These are phyloP conservation scores for Polyommatus icarus DNA, from an alignment of 2,888 invertebrate species.

Conservation along the genomic window DNA sequence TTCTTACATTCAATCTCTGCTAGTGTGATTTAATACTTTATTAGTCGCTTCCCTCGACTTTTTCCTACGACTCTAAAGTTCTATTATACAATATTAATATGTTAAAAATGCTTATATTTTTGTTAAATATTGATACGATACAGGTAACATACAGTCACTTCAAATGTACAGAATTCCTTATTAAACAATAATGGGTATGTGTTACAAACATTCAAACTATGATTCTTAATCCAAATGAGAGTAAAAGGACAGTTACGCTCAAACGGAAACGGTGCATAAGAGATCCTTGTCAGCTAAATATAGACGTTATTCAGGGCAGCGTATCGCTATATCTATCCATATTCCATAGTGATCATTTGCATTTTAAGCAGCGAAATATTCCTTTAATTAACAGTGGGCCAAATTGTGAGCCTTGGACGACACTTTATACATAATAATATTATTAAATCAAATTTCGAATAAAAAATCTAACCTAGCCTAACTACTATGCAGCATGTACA, in stretches of 20 bases:
- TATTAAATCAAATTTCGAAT: not conserved
- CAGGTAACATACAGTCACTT: no score
- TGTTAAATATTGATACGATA: no score
- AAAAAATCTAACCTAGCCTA: not conserved
- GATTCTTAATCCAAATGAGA: not conserved
- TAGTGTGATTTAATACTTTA: not conserved
- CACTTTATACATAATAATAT: not conserved
- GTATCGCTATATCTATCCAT: conserved; percentile 7
- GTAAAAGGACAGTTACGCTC: conserved; percentile 33
- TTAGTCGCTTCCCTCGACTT: not conserved
- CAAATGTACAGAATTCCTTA: not conserved
- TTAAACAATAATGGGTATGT: not conserved
- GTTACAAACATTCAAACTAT: not conserved
- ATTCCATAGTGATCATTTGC: not conserved
- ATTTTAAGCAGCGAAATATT: not conserved
- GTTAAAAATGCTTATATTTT: no score
- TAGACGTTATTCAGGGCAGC: conserved; percentile 49
- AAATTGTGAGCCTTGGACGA: not conserved
- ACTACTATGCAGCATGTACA: no score
- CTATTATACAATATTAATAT: not conserved
- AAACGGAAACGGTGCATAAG: conserved; percentile 69
- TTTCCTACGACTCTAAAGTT: not conserved
- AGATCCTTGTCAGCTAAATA: conserved; percentile 74
- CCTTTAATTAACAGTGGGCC: not conserved
- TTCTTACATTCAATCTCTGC: not conserved